Evolutionary conservation across 2,113 vertebrate genomes (phyloP), one percentile per base, ranked within the genome.

Genomic region (Sceloporus tristichus): DNA sequence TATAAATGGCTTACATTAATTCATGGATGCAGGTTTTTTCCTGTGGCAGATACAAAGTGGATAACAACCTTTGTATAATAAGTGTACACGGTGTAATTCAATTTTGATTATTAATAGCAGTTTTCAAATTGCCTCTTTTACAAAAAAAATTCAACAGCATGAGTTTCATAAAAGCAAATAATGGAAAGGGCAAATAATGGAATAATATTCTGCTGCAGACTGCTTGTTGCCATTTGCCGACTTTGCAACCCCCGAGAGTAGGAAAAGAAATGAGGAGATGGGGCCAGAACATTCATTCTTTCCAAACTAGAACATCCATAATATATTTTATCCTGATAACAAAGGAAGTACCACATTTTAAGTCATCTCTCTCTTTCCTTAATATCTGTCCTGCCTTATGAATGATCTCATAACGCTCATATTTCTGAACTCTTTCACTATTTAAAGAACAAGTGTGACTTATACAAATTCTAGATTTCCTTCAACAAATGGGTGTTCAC

Each of bases 1-100:
- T 94, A 93, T 88, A 90, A 94, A 91, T 70, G 88, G 40, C 19
- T 90, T 84, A 76, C 34, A 86, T 70, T 91, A 87, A 89, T n/a
- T 23, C 42, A 9, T 42, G 90, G 78, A 68, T 85, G 8, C 62
- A 88, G 11, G 1, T 59, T 19, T n/a, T 62, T 62, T 29, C 76
- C 54, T 90, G 84, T 85, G n/a, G 85, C 1, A 94, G 90, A 92
- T 0, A 90, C 38, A 23, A 56, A 84, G 84, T 40, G 40, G 62
- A 21, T 59, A 90, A 85, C 4, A 79, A 48, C 11, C 76, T 91
- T 89, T 78, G 81, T 79, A 85, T 79, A 78, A 65, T 42, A 27
- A 1, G 16, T 0, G 71, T 40, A 0, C 1, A n/a, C 3, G 23
- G 59, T 8, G 9, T 70, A 21, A 56, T 82, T 84, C 73, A 77